Conservation (phyloP, 2,113 vertebrate species). For the Peromyscus leucopus region DNA sequence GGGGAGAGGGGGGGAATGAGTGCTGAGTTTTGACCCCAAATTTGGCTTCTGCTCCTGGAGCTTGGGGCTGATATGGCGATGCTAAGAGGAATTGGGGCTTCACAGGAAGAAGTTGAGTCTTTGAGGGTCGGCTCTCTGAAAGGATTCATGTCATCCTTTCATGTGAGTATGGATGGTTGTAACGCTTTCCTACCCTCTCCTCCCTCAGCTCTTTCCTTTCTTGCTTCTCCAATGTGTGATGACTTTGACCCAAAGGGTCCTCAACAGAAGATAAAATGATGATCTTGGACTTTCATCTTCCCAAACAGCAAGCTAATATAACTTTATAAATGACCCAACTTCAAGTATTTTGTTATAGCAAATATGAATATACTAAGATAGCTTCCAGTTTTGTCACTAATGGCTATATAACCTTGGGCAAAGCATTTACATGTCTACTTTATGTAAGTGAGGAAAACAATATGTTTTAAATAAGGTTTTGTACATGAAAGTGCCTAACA, state of each 20-base stretch:
- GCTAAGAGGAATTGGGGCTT: neutral
- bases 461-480: conserved; percentile 10
- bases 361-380: neutral
- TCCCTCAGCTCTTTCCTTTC: neutral
- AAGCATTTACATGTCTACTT: neutral
- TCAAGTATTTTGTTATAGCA: neutral
- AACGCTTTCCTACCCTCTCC: neutral
- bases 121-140: neutral
- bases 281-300: neutral
- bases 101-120: neutral
- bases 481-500: neutral
- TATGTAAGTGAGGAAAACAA: conserved; percentile 38
- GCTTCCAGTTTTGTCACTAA: neutral
- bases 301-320: neutral
- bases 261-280: neutral
- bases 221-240: neutral
- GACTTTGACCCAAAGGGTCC: neutral
- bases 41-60: neutral
- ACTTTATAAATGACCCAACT: neutral
- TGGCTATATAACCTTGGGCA: neutral
- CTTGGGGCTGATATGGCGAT: neutral
- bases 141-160: neutral
- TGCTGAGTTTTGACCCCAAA: conserved; percentile 7
- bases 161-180: neutral
- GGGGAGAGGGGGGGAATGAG: too few relatives aligned